Evolutionary conservation across 1,140 invertebrate species (phyloP), one percentile per base, ranked within the genome.

Genomic region (Orius insidiosus): DNA sequence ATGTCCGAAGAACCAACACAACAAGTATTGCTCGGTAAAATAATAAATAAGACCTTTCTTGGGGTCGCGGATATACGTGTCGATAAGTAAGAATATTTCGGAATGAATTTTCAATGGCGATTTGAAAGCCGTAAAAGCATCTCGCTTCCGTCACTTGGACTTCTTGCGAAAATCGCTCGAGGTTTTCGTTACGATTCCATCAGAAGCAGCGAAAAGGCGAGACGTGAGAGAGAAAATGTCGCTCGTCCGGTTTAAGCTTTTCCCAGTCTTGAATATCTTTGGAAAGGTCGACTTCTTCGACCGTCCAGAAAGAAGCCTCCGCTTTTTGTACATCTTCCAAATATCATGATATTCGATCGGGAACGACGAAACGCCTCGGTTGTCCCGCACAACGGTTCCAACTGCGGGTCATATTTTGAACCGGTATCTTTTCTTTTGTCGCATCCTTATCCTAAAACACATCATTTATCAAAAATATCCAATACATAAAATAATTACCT

Each of bases 81-180:
- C 90, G 58, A 99, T 98, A 0, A 99, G 72, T 31, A 96, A 68
- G 47, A 89, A 99, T 94, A 98, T 99, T 70, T 99, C 96, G 3
- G 93, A 97, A 60, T 99, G 96, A 13, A 99, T 84, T 99, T 66
- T 99, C 96, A 73, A 99, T 98, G 2, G 93, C 90, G 50, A 99
- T 92, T 68, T 99, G 96, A 58, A 98, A 98, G 1, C 94, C 93
- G 67, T 99, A 99, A 60, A 99, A 99, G 63, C 83, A 98, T 40
- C 92, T 74, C 1, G 96, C 96, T 66, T 99, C 96, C 1, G 93
- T 82, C 2, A 97, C 72, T 66, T 98, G 89, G 5, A 98, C 90
- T 67, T 99, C 95, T 56, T 96, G 87, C 46, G 83, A 87, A 63
- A 99, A 99, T 45, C 92, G 70, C 60, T 98, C 90, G 10, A 99